phyloP scores from a whole-genome alignment of 2,113 vertebrate species.

The Gnathonemus longibarbis region DNA sequence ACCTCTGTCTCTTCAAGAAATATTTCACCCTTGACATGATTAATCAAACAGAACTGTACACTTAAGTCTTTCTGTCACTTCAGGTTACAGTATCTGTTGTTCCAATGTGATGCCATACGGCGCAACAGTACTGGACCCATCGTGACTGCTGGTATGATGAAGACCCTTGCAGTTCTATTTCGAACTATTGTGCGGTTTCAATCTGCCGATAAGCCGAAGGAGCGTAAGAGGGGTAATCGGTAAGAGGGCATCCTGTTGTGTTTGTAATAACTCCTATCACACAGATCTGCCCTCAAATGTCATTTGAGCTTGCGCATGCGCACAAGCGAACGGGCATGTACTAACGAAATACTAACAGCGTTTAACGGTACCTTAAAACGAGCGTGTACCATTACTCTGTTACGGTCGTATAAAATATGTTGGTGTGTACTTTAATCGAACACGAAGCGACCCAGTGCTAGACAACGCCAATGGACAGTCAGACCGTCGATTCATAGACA shows the following conservation, averaged over 20 bases:
- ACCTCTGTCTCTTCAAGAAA: not conserved
- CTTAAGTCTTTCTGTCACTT: not conserved
- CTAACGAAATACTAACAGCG: not conserved
- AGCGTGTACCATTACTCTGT: not conserved
- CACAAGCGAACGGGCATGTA: not conserved
- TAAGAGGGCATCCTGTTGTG: not conserved
- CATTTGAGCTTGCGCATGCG: not conserved
- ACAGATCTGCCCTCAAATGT: not conserved
- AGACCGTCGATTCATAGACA: not conserved
- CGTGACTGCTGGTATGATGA: not conserved
- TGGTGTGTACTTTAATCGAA: not conserved
- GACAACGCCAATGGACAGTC: not conserved
- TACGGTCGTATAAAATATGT: not conserved
- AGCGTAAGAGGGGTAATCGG: not conserved
- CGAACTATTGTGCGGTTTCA: not conserved
- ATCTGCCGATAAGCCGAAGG: not conserved
- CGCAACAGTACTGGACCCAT: not conserved
- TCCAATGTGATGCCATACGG: not conserved
- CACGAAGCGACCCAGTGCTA: not conserved
- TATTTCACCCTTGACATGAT: not conserved
- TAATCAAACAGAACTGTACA: not conserved
- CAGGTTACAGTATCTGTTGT: not conserved
- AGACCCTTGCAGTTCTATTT: not conserved
- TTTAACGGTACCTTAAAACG: not conserved
- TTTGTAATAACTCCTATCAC: not conserved